phyloP scores from a whole-genome alignment of 2,113 vertebrate genomes.

The Oceanites oceanicus region DNA sequence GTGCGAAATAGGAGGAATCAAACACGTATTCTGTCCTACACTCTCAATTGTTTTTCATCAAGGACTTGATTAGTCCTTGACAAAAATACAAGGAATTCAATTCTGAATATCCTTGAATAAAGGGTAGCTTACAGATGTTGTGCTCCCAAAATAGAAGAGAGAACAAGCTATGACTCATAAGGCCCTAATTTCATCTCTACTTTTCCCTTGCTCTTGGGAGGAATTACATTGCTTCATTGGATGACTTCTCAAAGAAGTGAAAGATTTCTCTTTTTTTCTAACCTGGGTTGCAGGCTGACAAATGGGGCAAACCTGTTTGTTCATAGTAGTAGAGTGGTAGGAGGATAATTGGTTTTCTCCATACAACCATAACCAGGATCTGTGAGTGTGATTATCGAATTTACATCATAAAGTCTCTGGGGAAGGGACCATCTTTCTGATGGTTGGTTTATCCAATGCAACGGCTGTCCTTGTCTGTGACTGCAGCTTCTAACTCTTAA shows the following conservation, averaged over 20 bases:
- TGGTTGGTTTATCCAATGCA: neutral
- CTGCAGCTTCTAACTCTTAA: neutral
- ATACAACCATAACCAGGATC: neutral
- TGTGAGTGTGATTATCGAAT: neutral
- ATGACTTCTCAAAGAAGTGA: neutral
- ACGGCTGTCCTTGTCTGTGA: neutral
- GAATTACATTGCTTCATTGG: neutral
- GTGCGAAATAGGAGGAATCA: neutral
- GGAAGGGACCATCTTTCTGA: neutral
- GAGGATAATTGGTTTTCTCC: neutral
- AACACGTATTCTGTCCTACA: neutral
- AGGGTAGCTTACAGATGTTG: neutral
- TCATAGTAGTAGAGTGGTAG: neutral
- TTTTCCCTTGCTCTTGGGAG: neutral
- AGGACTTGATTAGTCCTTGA: neutral
- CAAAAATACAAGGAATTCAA: neutral
- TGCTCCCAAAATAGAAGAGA: neutral
- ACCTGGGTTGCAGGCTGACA: neutral
- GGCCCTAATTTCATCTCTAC: conserved; percentile 11
- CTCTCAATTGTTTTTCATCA: neutral
- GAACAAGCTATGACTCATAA: conserved; percentile 26
- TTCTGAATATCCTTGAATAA: conserved; percentile 23
- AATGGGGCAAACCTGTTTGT: neutral
- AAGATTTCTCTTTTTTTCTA: neutral
- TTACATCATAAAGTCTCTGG: neutral